These are phyloP conservation scores for Phenganax subtilis DNA, from an alignment of 92 coral and sea anemone genomes.

Conservation along the genomic window DNA sequence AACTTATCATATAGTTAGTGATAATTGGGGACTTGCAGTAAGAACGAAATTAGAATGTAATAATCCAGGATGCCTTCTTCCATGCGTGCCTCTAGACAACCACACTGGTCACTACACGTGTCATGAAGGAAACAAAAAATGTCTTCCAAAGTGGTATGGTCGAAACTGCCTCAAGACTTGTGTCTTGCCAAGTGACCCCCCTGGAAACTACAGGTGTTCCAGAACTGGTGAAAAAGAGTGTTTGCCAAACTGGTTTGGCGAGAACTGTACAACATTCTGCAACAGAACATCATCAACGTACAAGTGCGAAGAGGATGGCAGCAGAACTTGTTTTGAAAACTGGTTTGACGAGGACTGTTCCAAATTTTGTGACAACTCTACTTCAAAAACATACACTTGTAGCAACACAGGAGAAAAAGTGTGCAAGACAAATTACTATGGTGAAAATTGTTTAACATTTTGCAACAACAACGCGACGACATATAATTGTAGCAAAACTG, in stretches of 20 bases:
- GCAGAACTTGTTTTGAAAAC: slow-evolving; percentile 27
- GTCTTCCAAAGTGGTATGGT: slow-evolving; percentile 35
- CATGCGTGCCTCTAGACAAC: slow-evolving; percentile 34
- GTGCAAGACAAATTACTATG: slow-evolving; percentile 57
- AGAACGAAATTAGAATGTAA: neutral
- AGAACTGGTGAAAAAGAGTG: slow-evolving; percentile 34
- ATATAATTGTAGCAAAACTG: slow-evolving; percentile 35
- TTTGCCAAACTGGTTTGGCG: slow-evolving; percentile 42
- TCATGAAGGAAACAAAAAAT: slow-evolving; percentile 32
- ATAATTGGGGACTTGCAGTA: neutral
- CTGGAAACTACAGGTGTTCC: slow-evolving; percentile 31
- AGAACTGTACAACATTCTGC: slow-evolving; percentile 39
- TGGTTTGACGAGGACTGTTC: slow-evolving; percentile 42
- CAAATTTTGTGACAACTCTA: slow-evolving; percentile 8
- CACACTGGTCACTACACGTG: slow-evolving; percentile 34
- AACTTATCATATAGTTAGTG: neutral
- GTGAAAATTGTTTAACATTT: slow-evolving; percentile 48
- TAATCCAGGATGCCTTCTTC: neutral
- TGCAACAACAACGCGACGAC: slow-evolving; percentile 39
- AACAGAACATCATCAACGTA: slow-evolving; percentile 32
- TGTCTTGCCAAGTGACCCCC: neutral
- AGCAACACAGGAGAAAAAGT: neutral
- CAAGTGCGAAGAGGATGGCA: slow-evolving; percentile 23
- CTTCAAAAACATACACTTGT: slow-evolving; percentile 9
- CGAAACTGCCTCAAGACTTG: slow-evolving; percentile 19